phyloP scores from a whole-genome alignment of 2,888 invertebrate species.

The Sturmia bella region DNA sequence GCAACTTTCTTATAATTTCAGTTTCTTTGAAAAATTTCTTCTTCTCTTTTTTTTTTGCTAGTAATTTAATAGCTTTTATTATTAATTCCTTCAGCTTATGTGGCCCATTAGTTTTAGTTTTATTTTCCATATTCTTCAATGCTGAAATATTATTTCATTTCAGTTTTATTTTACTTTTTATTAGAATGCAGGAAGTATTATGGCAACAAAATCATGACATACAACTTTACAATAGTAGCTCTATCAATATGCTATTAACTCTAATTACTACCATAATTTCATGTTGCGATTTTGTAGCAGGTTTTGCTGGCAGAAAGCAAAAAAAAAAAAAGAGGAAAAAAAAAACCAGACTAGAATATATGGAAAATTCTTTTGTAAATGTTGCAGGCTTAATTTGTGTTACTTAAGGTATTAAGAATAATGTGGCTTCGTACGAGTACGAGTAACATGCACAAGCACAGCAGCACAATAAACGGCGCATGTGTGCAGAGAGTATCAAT shows the following conservation, averaged over 20 bases:
- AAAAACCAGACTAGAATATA: background rate
- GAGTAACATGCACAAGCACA: conserved; percentile 6
- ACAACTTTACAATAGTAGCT: conserved; percentile 35
- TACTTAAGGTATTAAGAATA: conserved; percentile 57
- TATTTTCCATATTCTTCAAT: background rate
- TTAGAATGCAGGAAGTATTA: conserved; percentile 63
- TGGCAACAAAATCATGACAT: conserved; percentile 48
- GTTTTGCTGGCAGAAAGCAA: background rate
- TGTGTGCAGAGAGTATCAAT: conserved; percentile 42
- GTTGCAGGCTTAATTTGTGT: conserved; percentile 53
- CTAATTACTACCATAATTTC: conserved; percentile 63
- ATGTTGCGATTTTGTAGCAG: conserved; percentile 13
- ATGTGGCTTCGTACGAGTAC: conserved; percentile 3
- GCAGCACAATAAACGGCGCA: background rate
- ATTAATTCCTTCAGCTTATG: too few relatives aligned
- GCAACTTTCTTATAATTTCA: too few relatives aligned
- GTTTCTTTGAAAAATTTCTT: too few relatives aligned
- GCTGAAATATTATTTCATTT: background rate
- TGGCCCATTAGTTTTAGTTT: too few relatives aligned
- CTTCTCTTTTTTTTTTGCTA: too few relatives aligned
- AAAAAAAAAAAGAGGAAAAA: too few relatives aligned
- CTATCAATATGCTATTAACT: conserved; percentile 66
- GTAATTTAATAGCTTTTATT: too few relatives aligned
- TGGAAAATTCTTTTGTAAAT: conserved; percentile 46
- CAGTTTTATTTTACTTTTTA: conserved; percentile 11